phyloP scores from a whole-genome alignment of 2,797 vertebrate genomes.

The Aldrovandia affinis region DNA sequence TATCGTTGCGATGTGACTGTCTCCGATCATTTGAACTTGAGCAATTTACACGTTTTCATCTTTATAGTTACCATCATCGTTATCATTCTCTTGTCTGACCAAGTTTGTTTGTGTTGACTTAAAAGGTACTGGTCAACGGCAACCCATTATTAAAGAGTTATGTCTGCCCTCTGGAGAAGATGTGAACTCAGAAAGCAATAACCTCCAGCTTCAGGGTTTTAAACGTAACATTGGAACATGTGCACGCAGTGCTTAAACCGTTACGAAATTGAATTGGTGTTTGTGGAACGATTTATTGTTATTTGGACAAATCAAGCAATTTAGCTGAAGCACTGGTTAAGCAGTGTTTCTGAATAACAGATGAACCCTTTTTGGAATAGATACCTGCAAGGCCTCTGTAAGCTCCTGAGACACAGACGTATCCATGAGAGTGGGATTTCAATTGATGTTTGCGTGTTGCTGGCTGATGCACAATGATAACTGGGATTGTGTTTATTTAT shows the following conservation, averaged over 20 bases:
- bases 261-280: constrained; percentile 35
- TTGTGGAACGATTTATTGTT: constrained; percentile 13
- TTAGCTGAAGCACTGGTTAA: background rate
- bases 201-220: constrained; percentile 33
- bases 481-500: background rate
- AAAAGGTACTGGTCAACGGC: no score
- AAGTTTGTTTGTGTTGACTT: no score
- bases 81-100: no score
- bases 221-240: constrained; percentile 37
- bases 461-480: constrained; percentile 11
- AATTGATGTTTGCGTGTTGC: constrained; percentile 12
- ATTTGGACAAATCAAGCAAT: background rate
- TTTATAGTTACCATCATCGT: background rate
- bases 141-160: background rate
- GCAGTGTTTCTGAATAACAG: background rate
- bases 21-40: background rate
- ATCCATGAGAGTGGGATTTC: constrained; percentile 46
- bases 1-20: background rate
- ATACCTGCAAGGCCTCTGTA: constrained; percentile 36
- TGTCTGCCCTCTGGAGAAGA: constrained; percentile 43
- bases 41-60: background rate
- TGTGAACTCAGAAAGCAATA: constrained; percentile 53
- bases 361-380: constrained; percentile 49
- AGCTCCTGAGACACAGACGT: background rate
- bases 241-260: constrained; percentile 29